phyloP scores from a whole-genome alignment of 2,113 vertebrate species.

The Fukomys damarensis region DNA sequence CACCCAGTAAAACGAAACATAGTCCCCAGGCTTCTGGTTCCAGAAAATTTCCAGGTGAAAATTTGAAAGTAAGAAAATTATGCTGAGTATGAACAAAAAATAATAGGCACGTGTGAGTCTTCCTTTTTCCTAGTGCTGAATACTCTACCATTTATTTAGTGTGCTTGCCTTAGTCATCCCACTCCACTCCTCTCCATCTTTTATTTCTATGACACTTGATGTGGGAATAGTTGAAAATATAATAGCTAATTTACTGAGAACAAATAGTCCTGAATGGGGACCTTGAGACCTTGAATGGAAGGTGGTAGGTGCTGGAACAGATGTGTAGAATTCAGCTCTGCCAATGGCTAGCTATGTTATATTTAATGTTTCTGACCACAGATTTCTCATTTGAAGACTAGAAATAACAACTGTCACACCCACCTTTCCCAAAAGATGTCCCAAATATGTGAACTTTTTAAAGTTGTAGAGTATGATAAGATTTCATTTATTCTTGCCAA shows the following conservation, averaged over 20 bases:
- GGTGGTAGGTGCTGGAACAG: not conserved
- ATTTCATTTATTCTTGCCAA: not conserved
- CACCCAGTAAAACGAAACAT: not conserved
- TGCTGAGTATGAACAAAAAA: not conserved
- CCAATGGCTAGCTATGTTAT: not conserved
- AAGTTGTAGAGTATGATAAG: not conserved
- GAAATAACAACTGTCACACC: not conserved
- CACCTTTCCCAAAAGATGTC: not conserved
- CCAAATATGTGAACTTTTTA: not conserved
- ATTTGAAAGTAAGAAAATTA: not conserved
- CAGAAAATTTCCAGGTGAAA: not conserved
- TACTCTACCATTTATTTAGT: not conserved
- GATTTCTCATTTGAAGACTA: slow-evolving; percentile 24
- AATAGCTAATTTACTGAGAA: not conserved
- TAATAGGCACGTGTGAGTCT: not conserved
- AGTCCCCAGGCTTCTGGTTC: not conserved
- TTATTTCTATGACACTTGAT: not conserved
- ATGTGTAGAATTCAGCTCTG: not conserved
- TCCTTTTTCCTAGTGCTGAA: not conserved
- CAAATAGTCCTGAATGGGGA: not conserved
- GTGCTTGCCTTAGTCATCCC: not conserved
- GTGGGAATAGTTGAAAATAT: not conserved
- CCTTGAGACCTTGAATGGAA: not conserved
- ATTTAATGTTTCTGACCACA: not conserved
- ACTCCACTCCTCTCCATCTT: not conserved